Evolutionary conservation across 2,113 vertebrate genomes (phyloP), one percentile per base, ranked within the genome.

Genomic region (Sus scrofa): DNA sequence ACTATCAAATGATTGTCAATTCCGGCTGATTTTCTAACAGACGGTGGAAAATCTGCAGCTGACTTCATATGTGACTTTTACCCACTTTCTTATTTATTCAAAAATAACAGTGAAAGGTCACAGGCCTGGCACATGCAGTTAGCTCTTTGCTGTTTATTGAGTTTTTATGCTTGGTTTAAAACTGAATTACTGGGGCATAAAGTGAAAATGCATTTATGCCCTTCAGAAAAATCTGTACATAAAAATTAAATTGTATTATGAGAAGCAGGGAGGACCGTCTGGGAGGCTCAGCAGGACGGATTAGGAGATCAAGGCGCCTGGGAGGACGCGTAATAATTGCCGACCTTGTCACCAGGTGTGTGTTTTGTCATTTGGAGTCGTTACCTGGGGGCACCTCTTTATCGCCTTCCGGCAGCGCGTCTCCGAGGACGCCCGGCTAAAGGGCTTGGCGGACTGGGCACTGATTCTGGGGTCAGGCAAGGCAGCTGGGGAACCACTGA

Each of bases 1-100:
- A 98, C 97, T 97, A 98, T 97, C 97, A 93, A 83, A 96, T 98
- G 97, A 98, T 98, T 94, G 96, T 97, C 97, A 98, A 98, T 98
- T 98, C 96, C 70, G 93, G 85, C 70, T 86, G 34, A 94, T 97
- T 98, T 98, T 97, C 98, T 96, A 97, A 97, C 95, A 96, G 97
- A 96, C 97, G 94, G 97, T 96, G 94, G 94, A 75, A 88, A 95
- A 13, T 62, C 90, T 93, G 94, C 88, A 19, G 71, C 44, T 77
- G 15, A 58, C 96, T 93, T 94, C 54, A 30, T 22, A 22, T 34
- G 89, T 56, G 95, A 52, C 58, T 97, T 96, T 91, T 97, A 89
- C 84, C 86, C 89, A 39, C 94, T 97, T 89, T 97, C 91, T 92
- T 96, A 91, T 97, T 92, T 96, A 97, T 10, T 93, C 95, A 97